Conservation (phyloP, 2,113 vertebrate genomes). For the Mesocricetus auratus region DNA sequence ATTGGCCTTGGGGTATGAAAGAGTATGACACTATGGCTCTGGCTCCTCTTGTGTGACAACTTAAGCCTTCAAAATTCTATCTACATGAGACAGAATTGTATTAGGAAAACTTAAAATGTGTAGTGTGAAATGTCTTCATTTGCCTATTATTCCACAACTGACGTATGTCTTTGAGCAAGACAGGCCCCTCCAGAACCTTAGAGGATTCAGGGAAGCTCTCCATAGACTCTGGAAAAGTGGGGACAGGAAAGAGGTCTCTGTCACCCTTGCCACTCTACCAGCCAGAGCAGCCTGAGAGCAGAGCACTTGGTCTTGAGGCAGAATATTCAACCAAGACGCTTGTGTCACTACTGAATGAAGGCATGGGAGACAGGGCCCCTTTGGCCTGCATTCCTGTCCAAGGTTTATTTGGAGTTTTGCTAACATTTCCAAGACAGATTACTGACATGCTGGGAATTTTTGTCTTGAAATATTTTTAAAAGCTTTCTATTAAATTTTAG, state of each 20-base stretch:
- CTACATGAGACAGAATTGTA: constrained; percentile 14
- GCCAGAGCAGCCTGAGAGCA: neutral
- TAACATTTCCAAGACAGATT: constrained; percentile 51
- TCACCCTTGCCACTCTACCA: too few relatives aligned
- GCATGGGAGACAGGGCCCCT: neutral
- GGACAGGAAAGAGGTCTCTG: neutral
- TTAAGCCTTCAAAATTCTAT: neutral
- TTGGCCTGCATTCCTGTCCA: neutral
- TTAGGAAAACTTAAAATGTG: neutral
- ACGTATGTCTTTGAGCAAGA: neutral
- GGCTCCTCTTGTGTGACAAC: neutral
- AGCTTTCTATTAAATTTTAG: constrained; percentile 17
- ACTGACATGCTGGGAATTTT: neutral
- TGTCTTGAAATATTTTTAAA: constrained; percentile 39
- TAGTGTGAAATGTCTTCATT: neutral
- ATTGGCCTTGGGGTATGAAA: neutral
- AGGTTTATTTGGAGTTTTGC: neutral
- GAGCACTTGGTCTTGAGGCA: neutral
- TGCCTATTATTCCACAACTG: neutral
- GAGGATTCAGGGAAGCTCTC: neutral
- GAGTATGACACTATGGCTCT: neutral
- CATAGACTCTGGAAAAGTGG: neutral
- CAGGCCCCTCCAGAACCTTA: neutral
- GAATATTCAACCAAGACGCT: neutral
- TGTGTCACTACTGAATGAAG: neutral